These are phyloP conservation scores for Rhegmatorhina hoffmannsi DNA, from an alignment of 2,113 vertebrate genomes.

Conservation along the genomic window DNA sequence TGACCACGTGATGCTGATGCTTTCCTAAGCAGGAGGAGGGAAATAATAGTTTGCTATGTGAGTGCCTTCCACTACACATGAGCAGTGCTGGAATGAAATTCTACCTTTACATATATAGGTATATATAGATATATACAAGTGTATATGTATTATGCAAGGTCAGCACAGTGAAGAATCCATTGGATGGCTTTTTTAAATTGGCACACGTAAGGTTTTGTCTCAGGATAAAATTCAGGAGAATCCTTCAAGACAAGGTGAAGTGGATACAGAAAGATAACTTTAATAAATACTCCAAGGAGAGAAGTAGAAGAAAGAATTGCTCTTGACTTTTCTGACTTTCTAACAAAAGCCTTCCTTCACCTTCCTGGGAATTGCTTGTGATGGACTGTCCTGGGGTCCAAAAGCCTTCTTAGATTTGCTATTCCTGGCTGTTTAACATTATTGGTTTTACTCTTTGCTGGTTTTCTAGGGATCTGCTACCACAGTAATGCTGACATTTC, in stretches of 20 bases:
- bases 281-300: not conserved
- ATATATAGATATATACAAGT: not conserved
- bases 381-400: not conserved
- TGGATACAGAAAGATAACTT: not conserved
- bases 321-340: not conserved
- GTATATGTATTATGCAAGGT: not conserved
- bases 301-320: not conserved
- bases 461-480: slow-evolving; percentile 4
- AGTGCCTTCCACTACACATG: not conserved
- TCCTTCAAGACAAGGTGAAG: not conserved
- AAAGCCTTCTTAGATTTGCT: not conserved
- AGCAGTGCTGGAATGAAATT: not conserved
- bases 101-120: not conserved
- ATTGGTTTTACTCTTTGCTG: not conserved
- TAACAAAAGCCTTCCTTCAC: not conserved
- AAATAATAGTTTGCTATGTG: not conserved
- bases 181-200: not conserved
- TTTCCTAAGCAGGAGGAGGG: not conserved
- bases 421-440: not conserved
- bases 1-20: not conserved
- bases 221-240: not conserved
- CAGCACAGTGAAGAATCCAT: not conserved
- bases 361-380: not conserved
- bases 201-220: not conserved
- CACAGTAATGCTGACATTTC: slow-evolving; percentile 34